Percentiles rank a stretch among this genome's conserved stretches.
Conservation (phyloP, 2,797 vertebrate species). For the Pseudochromis fuscus region DNA sequence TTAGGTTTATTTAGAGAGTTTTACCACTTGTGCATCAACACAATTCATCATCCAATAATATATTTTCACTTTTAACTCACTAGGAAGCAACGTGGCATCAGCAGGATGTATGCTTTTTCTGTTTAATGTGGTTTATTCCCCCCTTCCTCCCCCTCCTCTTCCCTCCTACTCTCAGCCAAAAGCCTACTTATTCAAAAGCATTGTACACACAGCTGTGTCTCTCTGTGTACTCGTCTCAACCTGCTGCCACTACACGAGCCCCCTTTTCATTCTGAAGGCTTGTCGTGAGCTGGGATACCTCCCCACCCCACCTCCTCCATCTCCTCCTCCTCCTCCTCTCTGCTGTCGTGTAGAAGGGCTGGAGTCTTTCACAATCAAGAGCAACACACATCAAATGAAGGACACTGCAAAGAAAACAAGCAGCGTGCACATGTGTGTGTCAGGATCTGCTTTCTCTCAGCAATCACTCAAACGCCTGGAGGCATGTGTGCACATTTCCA, state of each 20-base stretch:
- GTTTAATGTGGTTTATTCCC: constrained; percentile 42
- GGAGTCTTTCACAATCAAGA: constrained; percentile 12
- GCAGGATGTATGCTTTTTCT: constrained; percentile 22
- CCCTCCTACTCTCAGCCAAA: constrained; percentile 10
- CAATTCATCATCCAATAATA: not conserved
- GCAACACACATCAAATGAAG: constrained; percentile 12
- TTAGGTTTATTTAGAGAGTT: not conserved
- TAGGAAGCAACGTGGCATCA: constrained; percentile 7
- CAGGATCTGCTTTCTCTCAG: constrained; percentile 54
- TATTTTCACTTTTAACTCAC: not conserved
- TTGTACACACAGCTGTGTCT: constrained; percentile 59
- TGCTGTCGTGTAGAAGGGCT: not conserved
- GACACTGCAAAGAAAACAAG: constrained; percentile 30
- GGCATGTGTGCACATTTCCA: constrained; percentile 38
- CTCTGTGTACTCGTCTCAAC: constrained; percentile 64
- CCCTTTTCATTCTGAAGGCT: constrained; percentile 8
- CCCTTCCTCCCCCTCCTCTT: not conserved
- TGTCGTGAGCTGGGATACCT: not conserved
- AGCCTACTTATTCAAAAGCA: constrained; percentile 36
- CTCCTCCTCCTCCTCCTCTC: too few relatives aligned
- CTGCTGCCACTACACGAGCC: constrained; percentile 40
- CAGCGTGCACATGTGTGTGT: not conserved
- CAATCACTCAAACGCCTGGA: constrained; percentile 52
- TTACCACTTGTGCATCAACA: not conserved
- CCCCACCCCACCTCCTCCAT: too few relatives aligned